These are phyloP conservation scores for Antennarius maculatus DNA, from an alignment of 2,797 vertebrate genomes.

Conservation along the genomic window DNA sequence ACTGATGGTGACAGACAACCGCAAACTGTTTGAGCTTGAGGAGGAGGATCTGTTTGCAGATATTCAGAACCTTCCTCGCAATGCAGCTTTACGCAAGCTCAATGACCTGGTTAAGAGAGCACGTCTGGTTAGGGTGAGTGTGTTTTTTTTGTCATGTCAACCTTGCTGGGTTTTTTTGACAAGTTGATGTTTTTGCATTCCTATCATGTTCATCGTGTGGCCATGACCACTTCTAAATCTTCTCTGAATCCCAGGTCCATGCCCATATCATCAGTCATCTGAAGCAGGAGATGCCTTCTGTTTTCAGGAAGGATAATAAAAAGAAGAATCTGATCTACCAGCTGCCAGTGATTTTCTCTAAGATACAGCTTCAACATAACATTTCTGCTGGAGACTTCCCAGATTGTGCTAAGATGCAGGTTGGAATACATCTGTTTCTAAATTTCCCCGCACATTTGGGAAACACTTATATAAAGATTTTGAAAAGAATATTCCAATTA, in stretches of 20 bases:
- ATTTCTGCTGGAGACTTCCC: slow-evolving; percentile 95
- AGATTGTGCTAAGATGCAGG: slow-evolving; percentile 94
- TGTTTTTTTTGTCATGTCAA: neutral
- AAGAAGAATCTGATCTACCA: slow-evolving; percentile 93
- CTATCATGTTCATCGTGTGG: neutral
- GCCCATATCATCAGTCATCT: slow-evolving; percentile 93
- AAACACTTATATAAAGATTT: neutral
- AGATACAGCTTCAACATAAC: slow-evolving; percentile 92
- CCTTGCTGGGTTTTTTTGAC: neutral
- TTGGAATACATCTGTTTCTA: slow-evolving; percentile 65
- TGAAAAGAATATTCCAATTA: neutral
- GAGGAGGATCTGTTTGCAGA: slow-evolving; percentile 93
- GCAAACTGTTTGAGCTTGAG: slow-evolving; percentile 91
- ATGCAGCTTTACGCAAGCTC: slow-evolving; percentile 91
- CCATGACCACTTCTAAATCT: slow-evolving; percentile 2
- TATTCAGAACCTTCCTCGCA: slow-evolving; percentile 92
- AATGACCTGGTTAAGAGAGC: slow-evolving; percentile 94
- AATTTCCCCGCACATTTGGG: slow-evolving; percentile 14
- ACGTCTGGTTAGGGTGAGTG: slow-evolving; percentile 88
- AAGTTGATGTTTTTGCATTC: neutral
- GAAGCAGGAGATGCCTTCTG: slow-evolving; percentile 94
- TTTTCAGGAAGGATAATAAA: slow-evolving; percentile 93
- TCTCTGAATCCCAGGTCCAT: slow-evolving; percentile 82
- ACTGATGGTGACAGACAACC: slow-evolving; percentile 88
- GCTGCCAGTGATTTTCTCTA: slow-evolving; percentile 90